phyloP scores from a whole-genome alignment of 1,140 invertebrate genomes.

The Drosophila pallidifrons region DNA sequence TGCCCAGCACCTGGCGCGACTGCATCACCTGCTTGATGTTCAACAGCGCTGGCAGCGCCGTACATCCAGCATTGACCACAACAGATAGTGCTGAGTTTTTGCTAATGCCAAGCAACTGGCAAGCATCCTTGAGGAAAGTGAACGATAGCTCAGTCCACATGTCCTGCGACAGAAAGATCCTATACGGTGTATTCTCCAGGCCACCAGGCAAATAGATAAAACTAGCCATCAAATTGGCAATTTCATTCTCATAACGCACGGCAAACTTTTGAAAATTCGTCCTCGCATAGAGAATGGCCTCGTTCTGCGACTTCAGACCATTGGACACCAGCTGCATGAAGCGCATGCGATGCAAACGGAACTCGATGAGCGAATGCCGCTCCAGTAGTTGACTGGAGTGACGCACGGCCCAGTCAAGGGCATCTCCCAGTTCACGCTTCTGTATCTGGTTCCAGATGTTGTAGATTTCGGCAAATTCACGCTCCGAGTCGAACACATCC shows the following conservation, averaged over 20 bases:
- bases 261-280: constrained; percentile 94
- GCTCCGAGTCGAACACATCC: constrained; percentile 86
- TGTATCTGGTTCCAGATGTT: constrained; percentile 93
- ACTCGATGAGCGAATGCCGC: constrained; percentile 92
- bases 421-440: constrained; percentile 91
- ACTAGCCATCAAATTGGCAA: constrained; percentile 95
- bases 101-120: constrained; percentile 94
- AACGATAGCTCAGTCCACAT: constrained; percentile 95
- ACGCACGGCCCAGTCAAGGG: constrained; percentile 90
- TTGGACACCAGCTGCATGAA: constrained; percentile 85
- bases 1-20: constrained; percentile 96
- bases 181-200: constrained; percentile 93
- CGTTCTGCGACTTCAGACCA: constrained; percentile 71
- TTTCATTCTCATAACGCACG: constrained; percentile 92
- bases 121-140: constrained; percentile 96
- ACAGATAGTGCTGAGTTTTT: constrained; percentile 90
- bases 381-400: constrained; percentile 88
- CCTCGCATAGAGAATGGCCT: constrained; percentile 94
- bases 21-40: constrained; percentile 98
- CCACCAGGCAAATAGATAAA: constrained; percentile 93
- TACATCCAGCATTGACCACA: constrained; percentile 95
- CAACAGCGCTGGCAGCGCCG: constrained; percentile 95
- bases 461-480: constrained; percentile 94
- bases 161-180: constrained; percentile 90
- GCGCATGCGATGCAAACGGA: constrained; percentile 91